Conservation (phyloP, 2,888 invertebrate species). For the Nomada lathburiana region DNA sequence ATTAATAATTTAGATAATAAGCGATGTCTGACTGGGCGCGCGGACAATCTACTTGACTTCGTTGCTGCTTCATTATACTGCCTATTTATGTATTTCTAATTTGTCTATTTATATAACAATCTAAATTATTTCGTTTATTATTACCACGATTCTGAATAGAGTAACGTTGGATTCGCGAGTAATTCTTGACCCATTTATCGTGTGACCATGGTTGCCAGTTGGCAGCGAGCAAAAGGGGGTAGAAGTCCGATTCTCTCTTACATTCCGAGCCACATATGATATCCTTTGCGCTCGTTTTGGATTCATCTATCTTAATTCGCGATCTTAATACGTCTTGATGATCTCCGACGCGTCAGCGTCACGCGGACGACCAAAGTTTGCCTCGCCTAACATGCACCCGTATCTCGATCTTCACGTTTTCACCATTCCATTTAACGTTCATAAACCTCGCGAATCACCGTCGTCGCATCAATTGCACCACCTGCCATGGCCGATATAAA, state of each 20-base stretch:
- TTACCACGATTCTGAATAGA: too few species aligned
- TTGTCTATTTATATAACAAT: too few species aligned
- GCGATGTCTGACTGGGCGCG: too few species aligned
- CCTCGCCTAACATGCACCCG: not conserved
- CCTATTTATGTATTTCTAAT: too few species aligned
- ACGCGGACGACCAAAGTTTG: constrained; percentile 33
- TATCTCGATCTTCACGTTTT: constrained; percentile 33
- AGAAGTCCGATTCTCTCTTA: constrained; percentile 46
- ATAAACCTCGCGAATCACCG: constrained; percentile 1
- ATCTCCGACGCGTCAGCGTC: constrained; percentile 62
- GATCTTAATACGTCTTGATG: constrained; percentile 77
- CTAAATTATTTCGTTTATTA: too few species aligned
- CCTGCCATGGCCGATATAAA: not conserved
- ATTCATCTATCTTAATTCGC: constrained; percentile 70
- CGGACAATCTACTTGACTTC: too few species aligned
- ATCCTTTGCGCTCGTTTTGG: constrained; percentile 72
- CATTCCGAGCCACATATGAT: constrained; percentile 62
- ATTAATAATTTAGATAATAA: too few species aligned
- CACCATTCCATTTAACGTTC: constrained; percentile 20
- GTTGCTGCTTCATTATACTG: too few species aligned
- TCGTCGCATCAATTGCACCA: not conserved
- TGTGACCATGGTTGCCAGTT: not conserved
- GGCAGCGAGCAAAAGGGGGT: constrained; percentile 17
- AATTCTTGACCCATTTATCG: too few species aligned
- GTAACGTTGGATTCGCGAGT: too few species aligned